phyloP scores from a whole-genome alignment of 2,888 invertebrate species.

The Gryllus longicercus region DNA sequence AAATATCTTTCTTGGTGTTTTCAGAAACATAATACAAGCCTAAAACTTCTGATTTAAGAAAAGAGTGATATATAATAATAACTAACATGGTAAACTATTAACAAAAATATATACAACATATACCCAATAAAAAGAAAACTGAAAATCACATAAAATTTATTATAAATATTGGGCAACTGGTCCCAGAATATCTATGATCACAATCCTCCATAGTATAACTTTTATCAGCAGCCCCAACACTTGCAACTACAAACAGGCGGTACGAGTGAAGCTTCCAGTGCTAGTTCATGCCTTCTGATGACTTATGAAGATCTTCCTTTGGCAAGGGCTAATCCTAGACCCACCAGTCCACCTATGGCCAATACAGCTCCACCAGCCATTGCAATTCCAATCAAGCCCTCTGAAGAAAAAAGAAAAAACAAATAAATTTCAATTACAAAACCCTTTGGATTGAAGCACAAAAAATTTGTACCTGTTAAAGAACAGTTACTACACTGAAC shows the following conservation, averaged over 20 bases:
- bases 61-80: too few species aligned
- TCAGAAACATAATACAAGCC: too few species aligned
- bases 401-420: slow-evolving; percentile 50
- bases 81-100: too few species aligned
- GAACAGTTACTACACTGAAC: too few species aligned
- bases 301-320: slow-evolving; percentile 41
- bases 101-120: background rate
- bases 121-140: background rate
- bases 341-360: slow-evolving; percentile 76
- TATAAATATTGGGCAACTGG: background rate
- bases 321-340: slow-evolving; percentile 76
- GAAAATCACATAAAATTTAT: background rate
- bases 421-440: too few species aligned
- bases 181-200: slow-evolving; percentile 7
- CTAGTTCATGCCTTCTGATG: background rate
- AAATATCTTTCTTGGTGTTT: too few species aligned
- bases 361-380: slow-evolving; percentile 85
- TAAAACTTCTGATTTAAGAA: too few species aligned
- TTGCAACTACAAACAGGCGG: background rate
- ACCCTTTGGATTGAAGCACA: too few species aligned
- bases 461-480: too few species aligned
- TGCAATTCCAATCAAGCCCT: slow-evolving; percentile 84
- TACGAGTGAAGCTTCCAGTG: background rate
- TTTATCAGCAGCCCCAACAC: background rate
- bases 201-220: background rate